Evolutionary conservation across 2,113 vertebrate genomes (phyloP).

Genomic region (Poeciliopsis turrubarensis): DNA sequence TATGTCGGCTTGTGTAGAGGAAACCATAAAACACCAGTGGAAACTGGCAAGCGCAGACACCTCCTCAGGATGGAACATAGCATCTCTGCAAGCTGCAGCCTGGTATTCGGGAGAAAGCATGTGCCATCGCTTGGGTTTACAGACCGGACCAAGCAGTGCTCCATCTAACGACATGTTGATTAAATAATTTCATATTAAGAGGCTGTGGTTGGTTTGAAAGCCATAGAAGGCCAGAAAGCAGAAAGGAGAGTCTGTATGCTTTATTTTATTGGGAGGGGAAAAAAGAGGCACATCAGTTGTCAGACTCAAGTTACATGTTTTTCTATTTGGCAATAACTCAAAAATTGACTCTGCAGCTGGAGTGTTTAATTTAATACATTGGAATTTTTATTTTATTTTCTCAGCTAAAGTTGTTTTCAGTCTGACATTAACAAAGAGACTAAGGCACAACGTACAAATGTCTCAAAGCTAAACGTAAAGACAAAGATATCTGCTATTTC

Average conservation of each 20-base stretch:
- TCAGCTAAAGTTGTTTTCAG: background rate
- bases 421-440: no score
- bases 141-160: slow-evolving; percentile 29
- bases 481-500: no score
- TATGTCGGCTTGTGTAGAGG: slow-evolving; percentile 23
- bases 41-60: slow-evolving; percentile 29
- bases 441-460: background rate
- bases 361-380: slow-evolving; percentile 7
- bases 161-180: slow-evolving; percentile 68
- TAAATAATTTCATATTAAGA: slow-evolving; percentile 66
- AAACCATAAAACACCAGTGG: slow-evolving; percentile 45
- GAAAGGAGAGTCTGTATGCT: slow-evolving; percentile 7
- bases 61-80: slow-evolving; percentile 18
- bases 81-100: slow-evolving; percentile 11
- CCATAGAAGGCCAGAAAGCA: slow-evolving; percentile 65
- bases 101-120: background rate
- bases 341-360: slow-evolving; percentile 42
- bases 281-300: slow-evolving; percentile 31
- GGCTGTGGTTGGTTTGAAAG: slow-evolving; percentile 28
- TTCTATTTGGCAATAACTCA: slow-evolving; percentile 5
- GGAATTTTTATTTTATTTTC: background rate
- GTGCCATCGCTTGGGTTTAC: slow-evolving; percentile 62
- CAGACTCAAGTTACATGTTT: slow-evolving; percentile 23
- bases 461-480: background rate
- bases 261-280: slow-evolving; percentile 44